These are phyloP conservation scores for Phataginus tricuspis DNA, from an alignment of 2,797 vertebrate genomes.

Conservation along the genomic window DNA sequence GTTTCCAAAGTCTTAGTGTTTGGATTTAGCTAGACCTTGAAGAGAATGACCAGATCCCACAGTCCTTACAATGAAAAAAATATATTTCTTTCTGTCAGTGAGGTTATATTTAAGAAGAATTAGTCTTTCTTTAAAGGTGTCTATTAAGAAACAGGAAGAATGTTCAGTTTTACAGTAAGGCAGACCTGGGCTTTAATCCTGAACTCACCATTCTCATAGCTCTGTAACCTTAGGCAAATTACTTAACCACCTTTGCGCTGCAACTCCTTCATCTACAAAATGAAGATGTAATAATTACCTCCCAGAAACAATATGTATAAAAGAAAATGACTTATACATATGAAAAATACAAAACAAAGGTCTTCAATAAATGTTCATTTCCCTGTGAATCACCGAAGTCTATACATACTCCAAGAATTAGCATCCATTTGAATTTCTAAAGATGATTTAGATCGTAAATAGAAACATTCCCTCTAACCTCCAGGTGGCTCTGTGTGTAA, in stretches of 20 bases:
- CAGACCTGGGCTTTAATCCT: background rate
- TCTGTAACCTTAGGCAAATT: background rate
- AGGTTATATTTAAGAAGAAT: background rate
- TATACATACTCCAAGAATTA: background rate
- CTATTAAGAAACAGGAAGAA: background rate
- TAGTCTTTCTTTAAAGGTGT: background rate
- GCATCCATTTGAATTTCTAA: slow-evolving; percentile 27
- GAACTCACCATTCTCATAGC: background rate
- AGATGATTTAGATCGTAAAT: background rate
- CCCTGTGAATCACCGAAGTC: background rate
- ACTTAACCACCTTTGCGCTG: background rate
- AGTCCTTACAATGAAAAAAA: background rate
- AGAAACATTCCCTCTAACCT: background rate
- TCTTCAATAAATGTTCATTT: slow-evolving; percentile 35
- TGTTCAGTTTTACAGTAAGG: background rate
- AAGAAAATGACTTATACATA: background rate
- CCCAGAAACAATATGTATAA: background rate
- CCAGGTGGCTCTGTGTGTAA: background rate
- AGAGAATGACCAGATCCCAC: background rate
- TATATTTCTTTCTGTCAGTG: background rate
- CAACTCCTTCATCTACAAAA: slow-evolving; percentile 7
- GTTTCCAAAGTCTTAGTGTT: background rate
- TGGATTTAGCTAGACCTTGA: background rate
- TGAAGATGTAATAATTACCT: background rate
- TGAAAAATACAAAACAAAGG: background rate